Evolutionary conservation across 2,797 vertebrate genomes (phyloP).

Genomic region (Cercopithecus neglectus): DNA sequence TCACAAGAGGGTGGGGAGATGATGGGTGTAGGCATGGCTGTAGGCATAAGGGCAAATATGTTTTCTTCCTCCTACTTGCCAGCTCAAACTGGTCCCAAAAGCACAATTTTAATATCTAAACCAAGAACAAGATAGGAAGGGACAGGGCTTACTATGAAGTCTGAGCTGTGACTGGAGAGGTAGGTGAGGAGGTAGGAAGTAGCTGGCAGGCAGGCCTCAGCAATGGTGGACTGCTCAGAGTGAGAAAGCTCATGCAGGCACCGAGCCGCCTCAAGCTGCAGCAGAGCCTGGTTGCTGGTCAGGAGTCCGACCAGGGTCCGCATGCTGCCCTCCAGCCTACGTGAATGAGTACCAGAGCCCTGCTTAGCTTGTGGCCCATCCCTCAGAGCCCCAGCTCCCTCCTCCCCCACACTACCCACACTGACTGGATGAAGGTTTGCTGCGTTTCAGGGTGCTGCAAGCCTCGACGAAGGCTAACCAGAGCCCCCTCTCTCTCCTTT

Average conservation of each 20-base stretch:
- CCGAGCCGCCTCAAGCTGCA: constrained; percentile 91
- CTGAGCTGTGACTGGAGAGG: constrained; percentile 92
- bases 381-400: background rate
- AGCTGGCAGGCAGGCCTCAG: constrained; percentile 90
- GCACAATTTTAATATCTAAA: constrained; percentile 14
- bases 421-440: constrained; percentile 91
- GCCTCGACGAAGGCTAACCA: constrained; percentile 86
- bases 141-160: constrained; percentile 90
- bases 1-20: background rate
- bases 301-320: constrained; percentile 90
- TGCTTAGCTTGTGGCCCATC: background rate
- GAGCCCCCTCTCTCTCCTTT: constrained; percentile 79
- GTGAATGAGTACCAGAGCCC: constrained; percentile 49
- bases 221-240: constrained; percentile 86
- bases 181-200: constrained; percentile 98
- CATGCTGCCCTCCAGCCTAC: constrained; percentile 92
- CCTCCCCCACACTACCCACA: background rate
- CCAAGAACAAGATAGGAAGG: constrained; percentile 16
- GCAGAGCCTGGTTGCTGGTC: constrained; percentile 88
- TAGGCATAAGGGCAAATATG: background rate
- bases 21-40: background rate
- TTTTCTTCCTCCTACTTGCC: background rate
- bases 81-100: constrained; percentile 34
- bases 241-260: constrained; percentile 96
- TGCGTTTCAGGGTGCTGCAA: constrained; percentile 89